These are phyloP conservation scores for Neelides sp. DNA, from an alignment of 1,140 invertebrate genomes.

Conservation along the genomic window DNA sequence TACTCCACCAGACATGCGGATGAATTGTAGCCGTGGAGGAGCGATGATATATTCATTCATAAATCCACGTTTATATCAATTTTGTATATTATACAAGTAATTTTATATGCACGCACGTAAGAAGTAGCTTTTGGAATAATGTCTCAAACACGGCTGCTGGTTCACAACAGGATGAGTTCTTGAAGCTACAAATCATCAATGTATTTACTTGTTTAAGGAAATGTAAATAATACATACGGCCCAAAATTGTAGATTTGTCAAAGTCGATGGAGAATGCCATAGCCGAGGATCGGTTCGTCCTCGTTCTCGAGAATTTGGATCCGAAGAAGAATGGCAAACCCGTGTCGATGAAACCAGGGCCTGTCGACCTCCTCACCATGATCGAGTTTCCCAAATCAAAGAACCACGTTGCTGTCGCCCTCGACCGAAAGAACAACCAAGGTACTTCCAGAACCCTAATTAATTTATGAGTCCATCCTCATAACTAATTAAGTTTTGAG, in stretches of 20 bases:
- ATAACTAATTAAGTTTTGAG: background rate
- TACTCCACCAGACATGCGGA: too few relatives aligned
- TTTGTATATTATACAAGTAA: background rate
- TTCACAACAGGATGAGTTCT: background rate
- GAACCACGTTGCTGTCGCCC: conserved; percentile 49
- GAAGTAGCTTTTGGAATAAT: conserved; percentile 2
- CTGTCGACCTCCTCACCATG: conserved; percentile 48
- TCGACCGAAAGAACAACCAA: conserved; percentile 49
- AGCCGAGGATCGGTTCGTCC: conserved; percentile 29
- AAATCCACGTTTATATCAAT: conserved; percentile 3
- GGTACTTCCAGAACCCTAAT: conserved; percentile 37
- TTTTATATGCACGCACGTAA: conserved; percentile 1
- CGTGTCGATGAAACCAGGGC: conserved; percentile 28
- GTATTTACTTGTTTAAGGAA: background rate
- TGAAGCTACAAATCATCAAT: too few relatives aligned
- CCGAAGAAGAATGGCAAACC: conserved; percentile 16
- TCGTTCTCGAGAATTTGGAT: conserved; percentile 28
- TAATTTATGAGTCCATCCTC: background rate
- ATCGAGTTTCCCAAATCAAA: conserved; percentile 48
- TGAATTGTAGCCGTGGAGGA: too few relatives aligned
- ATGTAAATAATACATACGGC: background rate
- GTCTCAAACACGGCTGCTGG: background rate
- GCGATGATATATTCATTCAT: too few relatives aligned
- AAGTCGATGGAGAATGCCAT: conserved; percentile 27
- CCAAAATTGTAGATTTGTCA: conserved; percentile 20